phyloP scores from a whole-genome alignment of 2,888 invertebrate genomes.

The Bembecia ichneumoniformis region DNA sequence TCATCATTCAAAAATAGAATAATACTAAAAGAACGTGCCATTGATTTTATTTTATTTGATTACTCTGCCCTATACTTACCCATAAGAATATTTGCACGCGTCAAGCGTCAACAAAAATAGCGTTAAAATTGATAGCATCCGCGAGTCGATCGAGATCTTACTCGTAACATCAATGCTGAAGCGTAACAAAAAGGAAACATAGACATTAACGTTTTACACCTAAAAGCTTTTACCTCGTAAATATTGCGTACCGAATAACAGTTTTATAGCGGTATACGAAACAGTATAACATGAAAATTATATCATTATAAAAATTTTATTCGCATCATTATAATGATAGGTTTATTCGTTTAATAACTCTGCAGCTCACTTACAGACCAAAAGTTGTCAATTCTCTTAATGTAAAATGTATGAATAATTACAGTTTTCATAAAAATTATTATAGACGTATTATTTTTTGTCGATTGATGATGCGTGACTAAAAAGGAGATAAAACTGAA shows the following conservation, averaged over 20 bases:
- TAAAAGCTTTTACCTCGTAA: slow-evolving; percentile 57
- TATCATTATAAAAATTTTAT: slow-evolving; percentile 18
- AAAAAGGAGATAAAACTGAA: too few species aligned
- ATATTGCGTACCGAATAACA: slow-evolving; percentile 34
- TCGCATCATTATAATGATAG: slow-evolving; percentile 5
- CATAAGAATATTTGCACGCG: neutral
- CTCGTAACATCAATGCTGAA: slow-evolving; percentile 24
- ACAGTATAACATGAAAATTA: slow-evolving; percentile 10
- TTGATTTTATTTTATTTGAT: too few species aligned
- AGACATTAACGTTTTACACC: slow-evolving; percentile 53
- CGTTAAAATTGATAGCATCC: slow-evolving; percentile 21
- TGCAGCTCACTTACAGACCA: too few species aligned
- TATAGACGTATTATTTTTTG: too few species aligned
- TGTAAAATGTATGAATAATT: too few species aligned
- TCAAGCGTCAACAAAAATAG: slow-evolving; percentile 6
- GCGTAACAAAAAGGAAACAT: slow-evolving; percentile 35
- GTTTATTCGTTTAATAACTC: neutral
- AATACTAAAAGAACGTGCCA: too few species aligned
- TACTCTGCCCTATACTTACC: too few species aligned
- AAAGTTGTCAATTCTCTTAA: too few species aligned
- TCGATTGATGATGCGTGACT: too few species aligned
- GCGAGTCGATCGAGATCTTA: slow-evolving; percentile 24
- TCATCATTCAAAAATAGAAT: too few species aligned
- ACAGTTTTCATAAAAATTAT: too few species aligned
- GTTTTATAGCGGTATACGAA: slow-evolving; percentile 19